Conservation (phyloP, 2,113 vertebrate species). For the Plotosus lineatus region DNA sequence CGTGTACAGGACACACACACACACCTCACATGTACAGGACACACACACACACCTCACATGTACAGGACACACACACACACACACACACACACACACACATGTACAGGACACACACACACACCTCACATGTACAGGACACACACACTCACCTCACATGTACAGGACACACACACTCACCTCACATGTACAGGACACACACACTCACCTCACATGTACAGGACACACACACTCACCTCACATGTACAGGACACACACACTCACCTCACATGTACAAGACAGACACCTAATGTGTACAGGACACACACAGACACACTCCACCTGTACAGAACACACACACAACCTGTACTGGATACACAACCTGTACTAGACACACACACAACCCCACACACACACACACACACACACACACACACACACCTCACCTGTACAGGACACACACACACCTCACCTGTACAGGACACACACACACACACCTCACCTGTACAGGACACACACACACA, state of each 20-base stretch:
- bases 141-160: no score
- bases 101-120: slow-evolving; percentile 90
- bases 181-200: no score
- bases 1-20: no score
- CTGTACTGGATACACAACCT: no score
- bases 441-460: no score
- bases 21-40: not conserved
- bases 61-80: slow-evolving; percentile 4
- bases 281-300: no score
- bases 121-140: slow-evolving; percentile 91
- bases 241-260: not conserved
- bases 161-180: no score
- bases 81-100: not conserved
- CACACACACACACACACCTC: not conserved
- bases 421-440: not conserved
- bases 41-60: no score
- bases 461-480: slow-evolving; percentile 5
- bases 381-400: no score
- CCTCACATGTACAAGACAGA: not conserved
- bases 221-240: no score
- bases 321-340: not conserved
- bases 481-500: slow-evolving; percentile 90
- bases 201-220: not conserved
- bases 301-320: slow-evolving; percentile 2
- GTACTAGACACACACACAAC: not conserved